phyloP scores from a whole-genome alignment of 2,113 vertebrate genomes.

The Datnioides undecimradiatus region DNA sequence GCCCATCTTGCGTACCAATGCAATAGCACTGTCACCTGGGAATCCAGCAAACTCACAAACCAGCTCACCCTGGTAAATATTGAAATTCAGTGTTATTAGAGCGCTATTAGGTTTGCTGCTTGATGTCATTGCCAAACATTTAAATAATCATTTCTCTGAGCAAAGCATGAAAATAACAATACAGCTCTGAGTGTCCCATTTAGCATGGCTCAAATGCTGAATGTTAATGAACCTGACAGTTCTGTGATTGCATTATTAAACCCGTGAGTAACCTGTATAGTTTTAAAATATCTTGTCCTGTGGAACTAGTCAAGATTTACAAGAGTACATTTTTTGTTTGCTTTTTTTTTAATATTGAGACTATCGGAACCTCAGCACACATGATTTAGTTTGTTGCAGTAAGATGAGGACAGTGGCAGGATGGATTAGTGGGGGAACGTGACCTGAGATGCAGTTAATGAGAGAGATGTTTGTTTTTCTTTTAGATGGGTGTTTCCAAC shows the following conservation, averaged over 20 bases:
- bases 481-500: constrained; percentile 30
- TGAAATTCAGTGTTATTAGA: constrained; percentile 12
- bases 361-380: neutral
- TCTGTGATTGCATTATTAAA: constrained; percentile 1
- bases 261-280: neutral
- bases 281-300: neutral
- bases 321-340: neutral
- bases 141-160: constrained; percentile 17
- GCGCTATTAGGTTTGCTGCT: constrained; percentile 30
- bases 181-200: neutral
- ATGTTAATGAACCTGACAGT: constrained; percentile 14
- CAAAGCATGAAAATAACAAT: constrained; percentile 16
- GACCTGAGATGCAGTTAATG: constrained; percentile 6
- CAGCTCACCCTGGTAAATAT: constrained; percentile 30
- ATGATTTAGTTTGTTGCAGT: neutral
- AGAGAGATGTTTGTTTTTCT: constrained; percentile 2
- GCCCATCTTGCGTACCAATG: constrained; percentile 17
- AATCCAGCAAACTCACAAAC: constrained; percentile 27
- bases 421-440: neutral
- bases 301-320: neutral
- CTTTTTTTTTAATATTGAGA: neutral
- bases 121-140: neutral
- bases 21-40: constrained; percentile 32
- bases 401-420: neutral
- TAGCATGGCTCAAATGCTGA: neutral